phyloP scores from a whole-genome alignment of 1,140 invertebrate species.

The Drosophila yakuba region DNA sequence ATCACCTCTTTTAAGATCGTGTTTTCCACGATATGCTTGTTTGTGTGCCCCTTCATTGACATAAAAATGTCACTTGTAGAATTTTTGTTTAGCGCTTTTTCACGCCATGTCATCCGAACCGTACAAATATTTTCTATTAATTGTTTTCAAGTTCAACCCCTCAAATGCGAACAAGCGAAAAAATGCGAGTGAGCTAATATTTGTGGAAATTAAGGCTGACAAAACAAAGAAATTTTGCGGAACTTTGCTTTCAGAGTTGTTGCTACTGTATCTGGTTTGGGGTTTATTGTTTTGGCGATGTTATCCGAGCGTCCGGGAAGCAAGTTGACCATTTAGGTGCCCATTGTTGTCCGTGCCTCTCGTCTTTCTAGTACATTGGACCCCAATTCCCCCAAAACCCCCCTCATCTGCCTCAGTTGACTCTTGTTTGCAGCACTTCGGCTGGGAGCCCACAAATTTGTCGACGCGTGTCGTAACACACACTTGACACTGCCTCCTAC shows the following conservation, averaged over 20 bases:
- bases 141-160: slow-evolving; percentile 53
- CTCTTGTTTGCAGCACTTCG: slow-evolving; percentile 41
- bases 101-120: slow-evolving; percentile 12
- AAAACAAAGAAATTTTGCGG: slow-evolving; percentile 58
- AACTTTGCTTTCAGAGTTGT: slow-evolving; percentile 44
- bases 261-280: slow-evolving; percentile 26
- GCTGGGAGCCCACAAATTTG: slow-evolving; percentile 43
- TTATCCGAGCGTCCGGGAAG: slow-evolving; percentile 11
- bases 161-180: slow-evolving; percentile 17
- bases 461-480: slow-evolving; percentile 52
- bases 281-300: slow-evolving; percentile 38
- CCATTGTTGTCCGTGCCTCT: slow-evolving; percentile 37
- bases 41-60: slow-evolving; percentile 70
- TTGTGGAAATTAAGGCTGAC: slow-evolving; percentile 67
- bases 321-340: slow-evolving; percentile 42
- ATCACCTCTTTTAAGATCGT: slow-evolving; percentile 23
- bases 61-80: slow-evolving; percentile 72
- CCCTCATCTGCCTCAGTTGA: slow-evolving; percentile 23
- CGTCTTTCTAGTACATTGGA: slow-evolving; percentile 2
- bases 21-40: slow-evolving; percentile 10
- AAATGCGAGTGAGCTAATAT: slow-evolving; percentile 57
- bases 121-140: slow-evolving; percentile 68
- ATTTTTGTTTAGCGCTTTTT: slow-evolving; percentile 17
- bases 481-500: slow-evolving; percentile 46
- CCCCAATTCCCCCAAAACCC: neutral